phyloP scores from a whole-genome alignment of 2,888 invertebrate species.

The Dendrolimus houi region DNA sequence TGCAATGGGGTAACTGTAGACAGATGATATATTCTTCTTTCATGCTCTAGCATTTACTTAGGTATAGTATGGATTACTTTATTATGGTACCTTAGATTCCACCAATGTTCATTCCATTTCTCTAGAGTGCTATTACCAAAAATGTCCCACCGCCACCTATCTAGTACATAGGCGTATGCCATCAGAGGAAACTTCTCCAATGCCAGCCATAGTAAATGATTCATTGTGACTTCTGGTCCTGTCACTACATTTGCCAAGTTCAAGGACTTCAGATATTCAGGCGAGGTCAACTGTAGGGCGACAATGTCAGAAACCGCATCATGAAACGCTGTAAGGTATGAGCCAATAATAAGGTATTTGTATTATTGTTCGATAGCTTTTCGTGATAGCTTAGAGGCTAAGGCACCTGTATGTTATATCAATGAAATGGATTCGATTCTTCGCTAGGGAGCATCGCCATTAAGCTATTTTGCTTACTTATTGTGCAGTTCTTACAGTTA shows the following conservation, averaged over 20 bases:
- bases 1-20: too few relatives aligned
- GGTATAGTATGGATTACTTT: too few relatives aligned
- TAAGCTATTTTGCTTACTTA: too few relatives aligned
- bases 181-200: conserved; percentile 61
- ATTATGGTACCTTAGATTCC: conserved; percentile 49
- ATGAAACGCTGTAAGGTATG: conserved; percentile 69
- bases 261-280: conserved; percentile 61
- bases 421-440: too few relatives aligned
- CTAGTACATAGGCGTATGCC: conserved; percentile 60
- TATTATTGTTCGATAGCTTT: too few relatives aligned
- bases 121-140: conserved; percentile 47
- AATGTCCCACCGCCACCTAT: conserved; percentile 66
- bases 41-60: too few relatives aligned
- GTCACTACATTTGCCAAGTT: conserved; percentile 48
- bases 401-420: too few relatives aligned
- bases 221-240: conserved; percentile 46
- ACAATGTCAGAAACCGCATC: conserved; percentile 80
- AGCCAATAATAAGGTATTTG: neutral
- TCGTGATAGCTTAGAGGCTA: too few relatives aligned
- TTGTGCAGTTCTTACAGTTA: too few relatives aligned
- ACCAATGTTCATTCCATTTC: conserved; percentile 65
- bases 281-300: conserved; percentile 74
- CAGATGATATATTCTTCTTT: too few relatives aligned
- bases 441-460: too few relatives aligned
- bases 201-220: conserved; percentile 60